Evolutionary conservation across 1,140 invertebrate genomes (phyloP).

Genomic region (Pentalonia nigronervosa): DNA sequence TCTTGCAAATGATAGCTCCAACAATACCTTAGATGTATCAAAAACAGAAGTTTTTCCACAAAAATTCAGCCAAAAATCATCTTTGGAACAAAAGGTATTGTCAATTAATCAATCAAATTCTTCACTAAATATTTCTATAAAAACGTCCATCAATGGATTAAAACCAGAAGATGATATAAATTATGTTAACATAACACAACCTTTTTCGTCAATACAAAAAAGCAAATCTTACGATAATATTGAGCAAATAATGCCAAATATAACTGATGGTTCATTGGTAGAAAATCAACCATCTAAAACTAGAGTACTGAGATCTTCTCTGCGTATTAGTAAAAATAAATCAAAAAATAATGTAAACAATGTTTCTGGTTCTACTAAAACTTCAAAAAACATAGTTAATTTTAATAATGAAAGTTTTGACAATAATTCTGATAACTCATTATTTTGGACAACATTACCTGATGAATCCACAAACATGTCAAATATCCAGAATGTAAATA

Average conservation of each 20-base stretch:
- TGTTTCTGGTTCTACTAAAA: not conserved
- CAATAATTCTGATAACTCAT: not conserved
- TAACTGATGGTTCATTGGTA: not conserved
- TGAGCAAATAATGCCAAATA: not conserved
- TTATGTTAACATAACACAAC: not conserved
- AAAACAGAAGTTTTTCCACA: not conserved
- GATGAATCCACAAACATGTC: not conserved
- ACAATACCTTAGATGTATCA: not conserved
- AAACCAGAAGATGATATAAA: not conserved
- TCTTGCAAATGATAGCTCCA: not conserved
- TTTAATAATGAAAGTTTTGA: not conserved
- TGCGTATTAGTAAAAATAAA: not conserved
- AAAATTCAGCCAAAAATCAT: not conserved
- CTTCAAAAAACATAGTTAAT: not conserved
- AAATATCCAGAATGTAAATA: not conserved
- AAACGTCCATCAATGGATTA: not conserved
- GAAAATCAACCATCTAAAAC: not conserved
- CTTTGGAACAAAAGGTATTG: not conserved
- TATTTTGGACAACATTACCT: slow-evolving; percentile 48
- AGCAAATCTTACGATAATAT: not conserved
- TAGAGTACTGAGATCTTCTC: not conserved
- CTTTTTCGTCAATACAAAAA: not conserved
- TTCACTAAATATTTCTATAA: not conserved
- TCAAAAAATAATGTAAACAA: not conserved
- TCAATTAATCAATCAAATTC: slow-evolving; percentile 1